Evolutionary conservation across 1,140 invertebrate genomes (phyloP).

Genomic region (Nautilus pompilius): DNA sequence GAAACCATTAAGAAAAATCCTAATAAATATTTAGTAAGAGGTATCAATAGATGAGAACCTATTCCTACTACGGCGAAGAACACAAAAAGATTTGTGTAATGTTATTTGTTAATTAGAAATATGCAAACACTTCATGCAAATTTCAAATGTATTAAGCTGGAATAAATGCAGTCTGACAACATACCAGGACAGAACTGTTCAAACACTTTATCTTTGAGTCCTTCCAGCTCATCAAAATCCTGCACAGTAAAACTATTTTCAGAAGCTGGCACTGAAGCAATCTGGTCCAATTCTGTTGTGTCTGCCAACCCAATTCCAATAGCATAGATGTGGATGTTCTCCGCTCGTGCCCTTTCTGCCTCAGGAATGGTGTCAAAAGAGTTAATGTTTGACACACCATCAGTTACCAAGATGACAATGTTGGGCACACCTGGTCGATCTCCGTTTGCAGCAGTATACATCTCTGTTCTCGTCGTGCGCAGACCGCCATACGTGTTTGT

Average conservation of each 20-base stretch:
- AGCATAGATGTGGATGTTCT: constrained; percentile 23
- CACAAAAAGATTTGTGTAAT: too few species aligned
- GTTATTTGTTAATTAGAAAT: too few species aligned
- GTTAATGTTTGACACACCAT: constrained; percentile 41
- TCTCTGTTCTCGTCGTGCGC: constrained; percentile 17
- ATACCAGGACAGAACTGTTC: constrained; percentile 21
- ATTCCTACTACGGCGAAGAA: too few species aligned
- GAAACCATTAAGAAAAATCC: too few species aligned
- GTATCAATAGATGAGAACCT: too few species aligned
- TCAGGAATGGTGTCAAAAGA: constrained; percentile 30
- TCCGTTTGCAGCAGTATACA: constrained; percentile 28
- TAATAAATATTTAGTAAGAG: too few species aligned
- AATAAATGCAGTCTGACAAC: too few species aligned
- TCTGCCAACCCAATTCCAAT: constrained; percentile 38
- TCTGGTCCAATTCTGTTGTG: constrained; percentile 31
- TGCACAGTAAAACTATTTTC: constrained; percentile 34
- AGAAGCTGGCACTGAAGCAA: constrained; percentile 25
- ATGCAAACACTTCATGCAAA: too few species aligned
- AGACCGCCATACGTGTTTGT: constrained; percentile 38
- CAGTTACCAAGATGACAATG: constrained; percentile 31
- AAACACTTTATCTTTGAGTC: constrained; percentile 28
- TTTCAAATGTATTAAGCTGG: too few species aligned
- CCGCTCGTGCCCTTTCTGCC: constrained; percentile 18
- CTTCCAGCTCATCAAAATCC: constrained; percentile 35
- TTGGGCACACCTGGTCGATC: constrained; percentile 28